Evolutionary conservation across 2,797 vertebrate genomes (phyloP), one percentile per base, ranked within the genome.

Genomic region (Gouania willdenowi): DNA sequence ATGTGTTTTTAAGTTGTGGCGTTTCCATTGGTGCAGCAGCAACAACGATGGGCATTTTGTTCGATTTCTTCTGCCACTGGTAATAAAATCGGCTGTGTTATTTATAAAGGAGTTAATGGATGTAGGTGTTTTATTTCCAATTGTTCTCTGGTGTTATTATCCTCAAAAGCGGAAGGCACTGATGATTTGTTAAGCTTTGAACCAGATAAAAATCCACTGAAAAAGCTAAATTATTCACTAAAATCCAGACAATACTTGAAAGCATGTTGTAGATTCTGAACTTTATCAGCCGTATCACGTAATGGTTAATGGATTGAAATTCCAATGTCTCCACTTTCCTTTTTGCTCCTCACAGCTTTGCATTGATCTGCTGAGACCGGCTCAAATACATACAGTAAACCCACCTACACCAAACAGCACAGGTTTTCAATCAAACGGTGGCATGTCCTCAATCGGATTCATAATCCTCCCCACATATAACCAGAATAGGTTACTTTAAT

Each of bases 161-260:
- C 41, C 52, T 54, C 62, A 78, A 70, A 73, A 57, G 55, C 63
- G 51, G 32, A 36, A 66, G 48, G 47, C 49, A 72, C 82, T 63
- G 72, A 83, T 85, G 72, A 81, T 79, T 45, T 60, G 79, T 47
- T 35, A 39, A 79, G n/a, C n/a, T n/a, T n/a, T n/a, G n/a, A n/a
- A n/a, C n/a, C n/a, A n/a, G n/a, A n/a, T n/a, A n/a, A n/a, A n/a
- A n/a, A n/a, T n/a, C n/a, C n/a, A n/a, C n/a, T n/a, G n/a, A n/a
- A n/a, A n/a, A 42, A 29, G 17, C 42, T 75, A 19, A 81, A 84
- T 82, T 62, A 81, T 85, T 82, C 43, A 77, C 25, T 24, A 20
- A 34, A 30, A 33, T 61, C 56, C 31, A 49, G 62, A 53, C 60
- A 12, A 2, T 8, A 8, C 19, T n/a, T n/a, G 4, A 52, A 40